These are phyloP conservation scores for Amiota mariae DNA, from an alignment of 2,888 invertebrate species.

Conservation along the genomic window DNA sequence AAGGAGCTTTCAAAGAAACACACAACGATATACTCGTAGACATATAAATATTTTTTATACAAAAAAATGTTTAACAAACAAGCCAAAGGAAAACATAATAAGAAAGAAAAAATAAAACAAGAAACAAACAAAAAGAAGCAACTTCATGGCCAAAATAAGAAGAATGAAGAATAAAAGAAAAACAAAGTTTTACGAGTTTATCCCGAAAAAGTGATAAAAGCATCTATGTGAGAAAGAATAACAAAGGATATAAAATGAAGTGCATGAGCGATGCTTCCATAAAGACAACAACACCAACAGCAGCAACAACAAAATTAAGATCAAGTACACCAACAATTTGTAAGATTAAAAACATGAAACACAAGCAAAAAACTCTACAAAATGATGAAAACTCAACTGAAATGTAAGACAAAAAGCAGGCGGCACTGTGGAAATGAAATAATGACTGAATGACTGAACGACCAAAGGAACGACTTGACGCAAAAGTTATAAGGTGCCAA, in stretches of 20 bases:
- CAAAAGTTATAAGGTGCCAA: constrained; percentile 64
- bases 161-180: background rate
- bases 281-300: constrained; percentile 16
- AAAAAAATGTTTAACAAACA: background rate
- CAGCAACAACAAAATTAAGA: constrained; percentile 36
- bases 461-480: constrained; percentile 23
- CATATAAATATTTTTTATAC: background rate
- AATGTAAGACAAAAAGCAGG: background rate
- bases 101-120: background rate
- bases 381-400: background rate
- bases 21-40: no score
- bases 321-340: constrained; percentile 20
- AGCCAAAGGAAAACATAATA: background rate
- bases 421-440: background rate
- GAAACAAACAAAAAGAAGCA: background rate
- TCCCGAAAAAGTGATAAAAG: constrained; percentile 44
- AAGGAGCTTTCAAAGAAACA: background rate
- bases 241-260: constrained; percentile 43
- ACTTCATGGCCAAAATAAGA: constrained; percentile 9
- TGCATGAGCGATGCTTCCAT: no score
- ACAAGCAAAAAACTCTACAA: background rate
- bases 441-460: background rate
- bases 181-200: constrained; percentile 63
- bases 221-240: constrained; percentile 45
- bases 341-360: constrained; percentile 24